Conservation (phyloP, 2,113 vertebrate genomes). For the Rhegmatorhina hoffmannsi region DNA sequence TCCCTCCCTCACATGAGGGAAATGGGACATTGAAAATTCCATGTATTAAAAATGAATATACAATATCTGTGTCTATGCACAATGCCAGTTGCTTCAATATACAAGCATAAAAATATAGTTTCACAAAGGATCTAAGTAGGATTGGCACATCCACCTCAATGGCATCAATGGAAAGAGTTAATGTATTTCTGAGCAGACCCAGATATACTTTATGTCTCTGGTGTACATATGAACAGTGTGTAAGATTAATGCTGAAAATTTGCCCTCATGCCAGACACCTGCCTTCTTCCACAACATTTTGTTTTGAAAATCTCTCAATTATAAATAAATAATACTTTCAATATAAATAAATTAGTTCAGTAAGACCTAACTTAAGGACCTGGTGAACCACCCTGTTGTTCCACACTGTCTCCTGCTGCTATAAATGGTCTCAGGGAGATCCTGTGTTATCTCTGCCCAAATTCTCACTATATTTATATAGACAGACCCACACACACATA, state of each 20-base stretch:
- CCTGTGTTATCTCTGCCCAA: background rate
- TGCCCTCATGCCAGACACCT: background rate
- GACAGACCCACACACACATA: no score
- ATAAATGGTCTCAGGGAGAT: background rate
- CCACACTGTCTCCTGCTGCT: background rate
- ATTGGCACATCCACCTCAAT: background rate
- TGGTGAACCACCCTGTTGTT: background rate
- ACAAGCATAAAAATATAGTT: background rate
- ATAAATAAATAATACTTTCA: background rate
- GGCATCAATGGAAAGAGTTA: background rate
- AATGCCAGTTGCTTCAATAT: background rate
- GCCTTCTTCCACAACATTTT: background rate
- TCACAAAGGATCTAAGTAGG: background rate
- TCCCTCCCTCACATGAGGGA: background rate
- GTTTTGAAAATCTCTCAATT: background rate
- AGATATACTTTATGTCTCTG: background rate
- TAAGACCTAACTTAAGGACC: background rate
- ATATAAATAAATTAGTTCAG: background rate
- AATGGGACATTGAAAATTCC: background rate
- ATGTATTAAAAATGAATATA: background rate
- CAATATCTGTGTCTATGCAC: background rate
- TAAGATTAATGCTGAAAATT: background rate
- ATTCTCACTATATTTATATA: background rate
- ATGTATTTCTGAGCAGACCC: background rate
- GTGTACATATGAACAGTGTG: rapidly evolving